Base-by-base conservation (phyloP, 2,113 vertebrate genomes). In the Strix aluco region DNA sequence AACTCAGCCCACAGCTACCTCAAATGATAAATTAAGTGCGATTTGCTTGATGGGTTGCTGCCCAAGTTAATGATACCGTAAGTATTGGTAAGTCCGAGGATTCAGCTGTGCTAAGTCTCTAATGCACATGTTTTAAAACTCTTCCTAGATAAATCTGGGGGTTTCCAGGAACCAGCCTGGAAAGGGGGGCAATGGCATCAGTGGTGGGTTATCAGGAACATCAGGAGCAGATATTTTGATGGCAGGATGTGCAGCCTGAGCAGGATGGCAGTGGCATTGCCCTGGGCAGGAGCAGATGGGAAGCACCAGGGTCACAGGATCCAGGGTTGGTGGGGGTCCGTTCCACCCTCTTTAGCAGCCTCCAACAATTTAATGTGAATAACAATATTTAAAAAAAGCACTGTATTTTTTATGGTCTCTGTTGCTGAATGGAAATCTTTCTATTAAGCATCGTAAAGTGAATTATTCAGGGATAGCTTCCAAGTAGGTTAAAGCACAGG, bases 401-500 rank as follows among this genome's bases (percentile, higher is more conserved):
- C 29, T 30, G 38, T 42, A 5, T 38, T 91, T 81, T 82, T 49
- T 54, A 55, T 44, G 13, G 27, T 29, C 25, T 75, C 40, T 44
- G 15, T 6, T 59, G 21, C 57, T 59, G 61, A 89, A 88, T 38
- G 42, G 46, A 83, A 70, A 66, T 42, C 32, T 72, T 69, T 52
- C 63, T 57, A 27, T 54, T 55, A 74, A 63, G 58, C 16, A 21
- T 72, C 70, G 49, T 57, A 78, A 55, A 88, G n/a, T 38, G 34
- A 77, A 65, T 81, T 84, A 71, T 95, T 89, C 89, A 94, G 63
- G 86, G 63, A 95, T 22, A 44, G 42, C 38, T 94, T 97, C 88
- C 93, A 95, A 92, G 72, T 88, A 94, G 74, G 92, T 72, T 75
- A 92, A 91, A 95, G 34, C 26, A 75, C 52, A 95, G 57, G 70